Percentiles rank a stretch among this genome's conserved stretches.
Evolutionary conservation across 1,140 invertebrate genomes (phyloP).

Genomic region (Aporrectodea caliginosa): DNA sequence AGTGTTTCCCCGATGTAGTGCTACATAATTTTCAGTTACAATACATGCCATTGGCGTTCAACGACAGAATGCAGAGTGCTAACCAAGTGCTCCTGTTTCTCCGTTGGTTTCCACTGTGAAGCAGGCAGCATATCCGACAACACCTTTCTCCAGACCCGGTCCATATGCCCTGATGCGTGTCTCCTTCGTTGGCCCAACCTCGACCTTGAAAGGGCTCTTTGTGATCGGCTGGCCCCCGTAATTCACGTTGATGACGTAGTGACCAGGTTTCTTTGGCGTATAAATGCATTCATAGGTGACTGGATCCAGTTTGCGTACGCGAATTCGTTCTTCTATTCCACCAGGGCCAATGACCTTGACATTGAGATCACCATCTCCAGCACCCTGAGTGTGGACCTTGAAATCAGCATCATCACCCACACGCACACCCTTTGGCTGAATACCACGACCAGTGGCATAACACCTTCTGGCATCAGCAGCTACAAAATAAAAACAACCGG

Average conservation of each 20-base stretch:
- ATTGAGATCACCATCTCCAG: constrained; percentile 74
- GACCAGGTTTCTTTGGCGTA: constrained; percentile 19
- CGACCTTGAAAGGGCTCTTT: constrained; percentile 61
- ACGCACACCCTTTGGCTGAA: constrained; percentile 75
- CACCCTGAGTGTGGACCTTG: constrained; percentile 76
- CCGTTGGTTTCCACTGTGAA: constrained; percentile 90
- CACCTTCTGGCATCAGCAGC: constrained; percentile 53
- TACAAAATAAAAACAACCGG: too few relatives aligned
- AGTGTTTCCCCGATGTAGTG: too few relatives aligned
- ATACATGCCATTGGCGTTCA: too few relatives aligned
- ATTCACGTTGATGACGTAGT: constrained; percentile 67
- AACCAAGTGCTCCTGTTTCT: constrained; percentile 76
- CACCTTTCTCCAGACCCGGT: constrained; percentile 76
- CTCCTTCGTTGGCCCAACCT: constrained; percentile 70
- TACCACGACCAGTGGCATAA: constrained; percentile 69
- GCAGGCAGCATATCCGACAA: constrained; percentile 75
- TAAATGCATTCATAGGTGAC: constrained; percentile 59
- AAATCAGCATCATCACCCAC: constrained; percentile 81
- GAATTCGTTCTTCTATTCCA: constrained; percentile 45
- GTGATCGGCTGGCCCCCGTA: constrained; percentile 73
- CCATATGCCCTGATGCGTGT: constrained; percentile 79
- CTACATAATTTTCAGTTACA: too few relatives aligned
- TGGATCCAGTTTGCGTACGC: constrained; percentile 38
- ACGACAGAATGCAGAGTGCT: background rate
- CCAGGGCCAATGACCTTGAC: constrained; percentile 66